These are phyloP conservation scores for Physocephala rufipes DNA, from an alignment of 2,888 invertebrate genomes.

Conservation along the genomic window DNA sequence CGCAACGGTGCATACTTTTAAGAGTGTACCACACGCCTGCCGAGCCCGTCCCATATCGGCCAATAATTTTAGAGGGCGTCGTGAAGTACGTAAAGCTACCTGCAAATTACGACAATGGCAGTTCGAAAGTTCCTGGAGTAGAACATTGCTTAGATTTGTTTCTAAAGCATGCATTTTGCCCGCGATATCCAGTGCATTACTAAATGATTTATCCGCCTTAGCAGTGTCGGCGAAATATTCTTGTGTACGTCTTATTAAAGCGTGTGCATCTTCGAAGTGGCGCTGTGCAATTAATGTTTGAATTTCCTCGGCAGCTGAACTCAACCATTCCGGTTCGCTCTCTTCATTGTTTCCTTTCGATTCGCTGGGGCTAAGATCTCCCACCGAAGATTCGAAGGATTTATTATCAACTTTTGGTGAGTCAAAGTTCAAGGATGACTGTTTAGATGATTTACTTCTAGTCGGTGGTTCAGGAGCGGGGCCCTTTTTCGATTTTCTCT, in stretches of 20 bases:
- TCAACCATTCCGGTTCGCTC: slow-evolving; percentile 82
- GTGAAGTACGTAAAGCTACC: slow-evolving; percentile 85
- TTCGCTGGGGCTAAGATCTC: slow-evolving; percentile 54
- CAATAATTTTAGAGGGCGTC: slow-evolving; percentile 84
- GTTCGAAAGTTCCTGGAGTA: slow-evolving; percentile 88
- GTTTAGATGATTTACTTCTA: slow-evolving; percentile 43
- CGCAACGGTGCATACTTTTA: slow-evolving; percentile 63
- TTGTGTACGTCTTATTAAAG: slow-evolving; percentile 77
- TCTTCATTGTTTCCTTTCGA: slow-evolving; percentile 50
- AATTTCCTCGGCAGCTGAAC: slow-evolving; percentile 91
- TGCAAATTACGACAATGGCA: slow-evolving; percentile 90
- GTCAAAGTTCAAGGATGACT: slow-evolving; percentile 24
- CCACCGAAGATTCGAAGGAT: slow-evolving; percentile 46
- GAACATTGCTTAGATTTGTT: slow-evolving; percentile 81
- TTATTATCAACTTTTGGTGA: slow-evolving; percentile 48
- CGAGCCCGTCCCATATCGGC: slow-evolving; percentile 64
- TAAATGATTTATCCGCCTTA: slow-evolving; percentile 53
- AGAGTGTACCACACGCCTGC: slow-evolving; percentile 64
- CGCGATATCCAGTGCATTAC: slow-evolving; percentile 56
- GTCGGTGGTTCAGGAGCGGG: slow-evolving; percentile 66
- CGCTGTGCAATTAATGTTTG: slow-evolving; percentile 95
- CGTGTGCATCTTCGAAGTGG: slow-evolving; percentile 92
- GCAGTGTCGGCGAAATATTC: slow-evolving; percentile 65
- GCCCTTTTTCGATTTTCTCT: slow-evolving; percentile 65
- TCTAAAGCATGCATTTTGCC: slow-evolving; percentile 76